Evolutionary conservation across 2,113 vertebrate genomes (phyloP), one percentile per base, ranked within the genome.

Genomic region (Dromiciops gliroides): DNA sequence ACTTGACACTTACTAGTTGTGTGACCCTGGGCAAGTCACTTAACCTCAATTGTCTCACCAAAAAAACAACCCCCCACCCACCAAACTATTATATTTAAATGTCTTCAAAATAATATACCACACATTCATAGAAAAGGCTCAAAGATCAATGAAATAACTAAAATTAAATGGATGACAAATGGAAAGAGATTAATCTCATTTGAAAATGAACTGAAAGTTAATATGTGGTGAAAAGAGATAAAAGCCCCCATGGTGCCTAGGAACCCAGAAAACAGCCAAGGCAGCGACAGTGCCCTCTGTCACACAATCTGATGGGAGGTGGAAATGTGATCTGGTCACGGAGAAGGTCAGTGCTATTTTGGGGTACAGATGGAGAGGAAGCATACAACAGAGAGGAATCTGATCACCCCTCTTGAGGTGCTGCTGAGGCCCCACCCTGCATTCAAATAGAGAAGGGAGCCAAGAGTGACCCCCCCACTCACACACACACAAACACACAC

Each of bases 271-370:
- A 95, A 94, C 91, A 91, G 90, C 89, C 51, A 91, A 95, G 31
- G 92, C 89, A 92, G 92, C 28, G 16, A 92, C 31, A 90, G 94
- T 44, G 48, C 96, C 91, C 52, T 9, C 0, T 92, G 53, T 92
- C 97, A 92, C 48, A 23, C 50, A 95, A 95, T 88, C 96, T 95
- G 96, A 96, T 96, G 93, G 28, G 8, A 47, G 14, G 51, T 49
- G 22, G 96, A 92, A 95, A 95, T 48, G 49, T 51, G 96, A 98
- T 94, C 94, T 0, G 11, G 23, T 83, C 95, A 96, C 93, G 95
- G 83, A 47, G 91, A 95, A 94, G 93, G 95, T 96, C 92, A 93
- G 75, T 51, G 89, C 93, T 95, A 94, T 95, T 95, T 95, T 91
- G 90, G 91, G 91, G 91, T 90, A 94, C 96, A 93, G 67, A 94